Base-by-base conservation (phyloP, 2,113 vertebrate genomes). In the Pyxicephalus adspersus region DNA sequence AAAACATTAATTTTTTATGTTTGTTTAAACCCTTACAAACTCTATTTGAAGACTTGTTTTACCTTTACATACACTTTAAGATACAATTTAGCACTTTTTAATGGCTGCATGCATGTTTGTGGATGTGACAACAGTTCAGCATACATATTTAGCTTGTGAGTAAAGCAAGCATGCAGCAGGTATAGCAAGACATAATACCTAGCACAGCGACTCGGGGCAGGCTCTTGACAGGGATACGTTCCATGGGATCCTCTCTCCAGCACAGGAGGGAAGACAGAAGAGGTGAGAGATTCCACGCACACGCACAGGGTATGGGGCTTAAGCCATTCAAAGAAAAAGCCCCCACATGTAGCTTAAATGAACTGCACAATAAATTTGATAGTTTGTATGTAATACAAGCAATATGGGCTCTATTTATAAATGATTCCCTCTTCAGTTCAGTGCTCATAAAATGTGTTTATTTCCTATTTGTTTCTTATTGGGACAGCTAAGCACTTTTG, bases 241-340 rank as follows among this genome's bases (percentile, higher is more conserved):
- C 70, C 79, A 66, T 57, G 64, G 60, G 29, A 65, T 81, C 61
- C 80, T 74, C 80, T 81, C 80, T 64, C 60, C 70, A 81, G 70
- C 80, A 81, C 50, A 81, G 68, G 67, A 81, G 67, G 68, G 80
- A 81, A 75, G 70, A 81, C 61, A 81, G 60, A 81, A 74, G 34
- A 81, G 61, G 70, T 75, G 70, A 81, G 80, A 81, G 80, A 81
- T 61, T 70, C 23, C 64, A 63, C 60, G 75, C 64, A 79, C 64
- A 60, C 76, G 7, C 17, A 34, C 31, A 9, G 4, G 38, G 7
- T 5, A 8, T 28, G 70, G 64, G 55, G 58, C 60, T 81, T 80
- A 29, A 64, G 52, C 38, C 50, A 73, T 34, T 64, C 45, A 67
- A 66, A 79, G 76, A 51, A 75, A 6, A 81, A 54, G 63, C 70